phyloP scores from a whole-genome alignment of 1,140 invertebrate genomes.

The Melitaea cinxia region DNA sequence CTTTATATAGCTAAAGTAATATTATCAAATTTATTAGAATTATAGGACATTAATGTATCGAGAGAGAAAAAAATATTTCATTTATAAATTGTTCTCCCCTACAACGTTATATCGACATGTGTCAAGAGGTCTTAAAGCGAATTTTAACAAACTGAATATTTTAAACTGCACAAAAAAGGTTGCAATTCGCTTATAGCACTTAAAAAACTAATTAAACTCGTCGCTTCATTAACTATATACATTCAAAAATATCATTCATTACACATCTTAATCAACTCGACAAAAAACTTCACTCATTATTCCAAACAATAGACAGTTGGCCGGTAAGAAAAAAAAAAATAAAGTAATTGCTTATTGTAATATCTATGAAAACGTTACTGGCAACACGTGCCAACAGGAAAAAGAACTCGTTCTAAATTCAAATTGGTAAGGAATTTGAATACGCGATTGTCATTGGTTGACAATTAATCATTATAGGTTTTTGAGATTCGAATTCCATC shows the following conservation, averaged over 20 bases:
- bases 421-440: constrained; percentile 78
- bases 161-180: neutral
- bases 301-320: constrained; percentile 32
- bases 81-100: too few relatives aligned
- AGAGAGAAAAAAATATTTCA: too few relatives aligned
- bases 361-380: constrained; percentile 68
- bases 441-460: constrained; percentile 80
- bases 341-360: constrained; percentile 75
- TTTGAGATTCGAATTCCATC: constrained; percentile 78
- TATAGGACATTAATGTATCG: too few relatives aligned
- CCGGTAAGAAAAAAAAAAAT: constrained; percentile 33
- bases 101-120: too few relatives aligned
- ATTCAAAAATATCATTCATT: constrained; percentile 17
- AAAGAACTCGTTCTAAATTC: constrained; percentile 78
- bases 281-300: constrained; percentile 26
- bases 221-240: constrained; percentile 4
- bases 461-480: constrained; percentile 81
- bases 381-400: constrained; percentile 65
- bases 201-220: constrained; percentile 18
- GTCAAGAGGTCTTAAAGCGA: too few relatives aligned
- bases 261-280: constrained; percentile 23
- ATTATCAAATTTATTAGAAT: too few relatives aligned
- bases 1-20: too few relatives aligned
- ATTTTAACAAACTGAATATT: neutral
- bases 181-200: neutral